These are phyloP conservation scores for Limenitis camilla DNA, from an alignment of 2,888 invertebrate genomes.

Conservation along the genomic window DNA sequence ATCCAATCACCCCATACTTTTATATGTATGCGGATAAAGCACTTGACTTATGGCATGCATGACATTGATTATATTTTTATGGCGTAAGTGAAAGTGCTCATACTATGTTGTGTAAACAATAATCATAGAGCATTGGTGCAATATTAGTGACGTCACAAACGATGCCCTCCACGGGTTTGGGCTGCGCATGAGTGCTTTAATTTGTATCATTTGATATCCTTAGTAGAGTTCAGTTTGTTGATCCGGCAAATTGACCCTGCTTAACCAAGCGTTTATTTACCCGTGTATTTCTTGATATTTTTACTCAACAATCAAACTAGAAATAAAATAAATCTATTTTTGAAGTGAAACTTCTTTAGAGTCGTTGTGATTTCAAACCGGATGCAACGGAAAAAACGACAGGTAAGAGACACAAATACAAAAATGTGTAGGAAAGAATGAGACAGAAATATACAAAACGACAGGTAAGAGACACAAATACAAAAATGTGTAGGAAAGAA, in stretches of 20 bases:
- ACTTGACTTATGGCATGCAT: conserved; percentile 9
- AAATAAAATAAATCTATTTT: not conserved
- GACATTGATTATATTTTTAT: conserved; percentile 23
- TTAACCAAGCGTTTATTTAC: not conserved
- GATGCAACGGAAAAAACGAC: too few species aligned
- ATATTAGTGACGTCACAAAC: conserved; percentile 41
- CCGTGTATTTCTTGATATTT: not conserved
- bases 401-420: too few species aligned
- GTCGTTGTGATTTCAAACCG: too few species aligned
- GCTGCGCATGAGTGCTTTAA: conserved; percentile 6
- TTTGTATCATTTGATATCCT: conserved; percentile 9
- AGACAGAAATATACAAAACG: too few species aligned
- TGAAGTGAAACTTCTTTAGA: too few species aligned
- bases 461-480: too few species aligned
- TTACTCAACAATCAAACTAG: not conserved
- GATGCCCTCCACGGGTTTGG: conserved; percentile 1
- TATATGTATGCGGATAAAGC: not conserved
- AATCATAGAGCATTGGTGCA: conserved; percentile 44
- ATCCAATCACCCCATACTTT: not conserved
- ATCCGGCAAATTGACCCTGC: conserved; percentile 15
- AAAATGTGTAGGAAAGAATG: too few species aligned
- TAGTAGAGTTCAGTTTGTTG: conserved; percentile 3
- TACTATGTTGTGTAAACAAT: conserved; percentile 32
- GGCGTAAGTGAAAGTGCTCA: conserved; percentile 33
- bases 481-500: too few species aligned